Percentiles rank a stretch among this genome's conserved stretches.
Evolutionary conservation across 2,888 invertebrate species (phyloP).

Genomic region (Scotopteryx bipunctaria): DNA sequence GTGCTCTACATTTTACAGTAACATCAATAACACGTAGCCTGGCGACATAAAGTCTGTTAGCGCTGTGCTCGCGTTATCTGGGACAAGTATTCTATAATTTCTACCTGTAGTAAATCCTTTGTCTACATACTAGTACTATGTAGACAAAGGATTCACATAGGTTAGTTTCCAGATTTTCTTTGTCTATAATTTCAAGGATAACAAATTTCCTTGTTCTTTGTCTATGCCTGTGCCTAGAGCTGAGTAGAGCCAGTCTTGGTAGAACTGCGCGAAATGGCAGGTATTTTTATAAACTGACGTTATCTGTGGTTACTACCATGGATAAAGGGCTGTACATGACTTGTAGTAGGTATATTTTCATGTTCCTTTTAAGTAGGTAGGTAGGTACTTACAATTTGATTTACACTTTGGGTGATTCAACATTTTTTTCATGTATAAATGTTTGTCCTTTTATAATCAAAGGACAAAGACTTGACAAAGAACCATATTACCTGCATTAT

Average conservation of each 20-base stretch:
- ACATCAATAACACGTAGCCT: not conserved
- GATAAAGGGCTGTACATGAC: conserved; percentile 6
- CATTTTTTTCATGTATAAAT: no score
- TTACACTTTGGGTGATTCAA: no score
- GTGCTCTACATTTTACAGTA: not conserved
- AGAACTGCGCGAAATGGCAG: conserved; percentile 1
- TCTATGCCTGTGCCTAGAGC: conserved; percentile 13
- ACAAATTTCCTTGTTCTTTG: conserved; percentile 40
- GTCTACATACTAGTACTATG: not conserved
- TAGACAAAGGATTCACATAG: conserved; percentile 11
- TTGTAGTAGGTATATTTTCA: no score
- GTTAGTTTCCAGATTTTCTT: conserved; percentile 20
- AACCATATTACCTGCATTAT: no score
- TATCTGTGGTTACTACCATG: not conserved
- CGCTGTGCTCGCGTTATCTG: not conserved
- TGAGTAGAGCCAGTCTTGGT: conserved; percentile 1
- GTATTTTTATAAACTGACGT: conserved; percentile 2
- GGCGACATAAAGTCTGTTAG: not conserved
- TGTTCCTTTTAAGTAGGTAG: no score
- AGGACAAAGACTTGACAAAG: not conserved
- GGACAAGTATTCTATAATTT: no score
- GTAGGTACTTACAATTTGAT: not conserved
- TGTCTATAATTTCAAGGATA: conserved; percentile 30
- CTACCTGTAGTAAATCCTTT: no score
- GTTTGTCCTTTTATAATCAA: no score